phyloP scores from a whole-genome alignment of 2,113 vertebrate genomes.

The Phycodurus eques region DNA sequence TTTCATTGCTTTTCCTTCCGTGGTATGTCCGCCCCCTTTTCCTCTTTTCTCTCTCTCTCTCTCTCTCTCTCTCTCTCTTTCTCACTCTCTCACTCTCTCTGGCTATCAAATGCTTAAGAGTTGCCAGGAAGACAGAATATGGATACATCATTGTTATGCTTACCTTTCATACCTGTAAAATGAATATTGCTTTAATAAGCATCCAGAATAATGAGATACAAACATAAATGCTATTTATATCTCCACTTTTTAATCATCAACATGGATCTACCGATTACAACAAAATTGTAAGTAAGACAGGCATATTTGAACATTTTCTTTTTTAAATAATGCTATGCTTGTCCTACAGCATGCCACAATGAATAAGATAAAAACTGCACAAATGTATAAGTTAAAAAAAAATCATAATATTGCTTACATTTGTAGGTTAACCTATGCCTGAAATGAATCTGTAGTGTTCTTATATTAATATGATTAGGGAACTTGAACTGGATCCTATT shows the following conservation, averaged over 20 bases:
- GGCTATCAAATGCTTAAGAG: slow-evolving; percentile 54
- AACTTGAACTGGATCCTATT: too few species aligned
- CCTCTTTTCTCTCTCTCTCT: slow-evolving; percentile 18
- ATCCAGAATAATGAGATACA: slow-evolving; percentile 43
- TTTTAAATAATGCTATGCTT: slow-evolving; percentile 15
- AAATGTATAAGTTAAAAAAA: neutral
- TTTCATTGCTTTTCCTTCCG: slow-evolving; percentile 26
- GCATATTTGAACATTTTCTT: neutral
- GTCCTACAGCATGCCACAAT: slow-evolving; percentile 16
- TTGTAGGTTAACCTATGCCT: slow-evolving; percentile 1
- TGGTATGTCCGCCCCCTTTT: slow-evolving; percentile 6
- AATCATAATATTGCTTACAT: neutral
- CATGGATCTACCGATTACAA: slow-evolving; percentile 46
- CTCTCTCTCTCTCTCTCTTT: slow-evolving; percentile 4
- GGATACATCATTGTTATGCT: slow-evolving; percentile 50
- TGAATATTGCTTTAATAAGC: slow-evolving; percentile 47
- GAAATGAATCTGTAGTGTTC: neutral
- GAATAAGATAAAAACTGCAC: neutral
- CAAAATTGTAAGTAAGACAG: slow-evolving; percentile 59
- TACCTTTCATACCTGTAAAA: slow-evolving; percentile 59
- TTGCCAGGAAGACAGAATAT: slow-evolving; percentile 56
- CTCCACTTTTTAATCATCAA: slow-evolving; percentile 8
- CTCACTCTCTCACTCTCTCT: slow-evolving; percentile 22
- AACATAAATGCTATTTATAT: slow-evolving; percentile 23
- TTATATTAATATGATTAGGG: neutral